Conservation (phyloP, 2,797 vertebrate species). For the Halcyon smyrnensis region DNA sequence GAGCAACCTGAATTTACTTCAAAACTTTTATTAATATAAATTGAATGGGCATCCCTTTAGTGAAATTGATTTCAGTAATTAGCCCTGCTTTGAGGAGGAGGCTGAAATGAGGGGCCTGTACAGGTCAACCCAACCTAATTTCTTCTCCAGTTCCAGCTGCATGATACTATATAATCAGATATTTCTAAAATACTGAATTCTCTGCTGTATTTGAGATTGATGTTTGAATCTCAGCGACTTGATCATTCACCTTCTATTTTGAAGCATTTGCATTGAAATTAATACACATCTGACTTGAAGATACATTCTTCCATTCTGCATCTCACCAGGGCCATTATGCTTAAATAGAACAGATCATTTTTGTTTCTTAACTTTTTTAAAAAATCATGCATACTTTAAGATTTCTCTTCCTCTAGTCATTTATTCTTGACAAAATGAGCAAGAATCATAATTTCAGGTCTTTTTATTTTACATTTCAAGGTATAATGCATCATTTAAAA, state of each 20-base stretch:
- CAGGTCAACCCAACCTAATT: neutral
- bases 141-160: neutral
- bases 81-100: neutral
- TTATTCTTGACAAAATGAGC: neutral
- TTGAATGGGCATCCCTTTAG: neutral
- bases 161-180: rapidly evolving
- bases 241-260: neutral
- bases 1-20: neutral
- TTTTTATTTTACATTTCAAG: conserved; percentile 49
- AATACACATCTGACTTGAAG: neutral
- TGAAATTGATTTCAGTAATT: neutral
- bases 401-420: neutral
- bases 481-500: conserved; percentile 59
- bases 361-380: neutral
- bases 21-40: neutral
- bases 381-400: neutral
- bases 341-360: neutral
- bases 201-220: neutral
- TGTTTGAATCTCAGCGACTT: neutral
- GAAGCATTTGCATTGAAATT: neutral
- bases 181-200: neutral
- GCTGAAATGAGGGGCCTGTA: neutral
- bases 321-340: neutral
- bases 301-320: neutral
- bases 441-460: conserved; percentile 28